Conservation (phyloP, 92 coral and sea anemone species). For the Meandrina meandrites region DNA sequence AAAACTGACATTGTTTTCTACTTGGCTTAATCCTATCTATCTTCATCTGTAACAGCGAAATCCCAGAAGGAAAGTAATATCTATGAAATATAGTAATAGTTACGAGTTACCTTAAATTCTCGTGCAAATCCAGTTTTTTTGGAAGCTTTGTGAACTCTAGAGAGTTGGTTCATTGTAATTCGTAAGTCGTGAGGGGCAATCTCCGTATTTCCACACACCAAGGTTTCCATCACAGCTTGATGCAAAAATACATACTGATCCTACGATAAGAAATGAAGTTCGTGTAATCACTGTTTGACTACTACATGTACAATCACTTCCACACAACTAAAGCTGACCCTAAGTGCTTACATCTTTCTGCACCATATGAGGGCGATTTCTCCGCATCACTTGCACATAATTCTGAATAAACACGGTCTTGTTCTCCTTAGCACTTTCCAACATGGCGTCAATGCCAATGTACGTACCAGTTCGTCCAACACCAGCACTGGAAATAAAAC, state of each 20-base stretch:
- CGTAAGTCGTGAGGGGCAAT: slow-evolving; percentile 42
- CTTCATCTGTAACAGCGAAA: too few species aligned
- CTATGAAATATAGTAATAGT: too few species aligned
- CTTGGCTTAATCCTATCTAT: too few species aligned
- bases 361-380: slow-evolving; percentile 55
- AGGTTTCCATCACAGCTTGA: slow-evolving; percentile 57
- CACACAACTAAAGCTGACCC: too few species aligned
- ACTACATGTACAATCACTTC: too few species aligned
- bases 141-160: slow-evolving; percentile 34
- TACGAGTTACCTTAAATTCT: slow-evolving; percentile 55
- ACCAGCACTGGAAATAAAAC: slow-evolving; percentile 65
- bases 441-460: slow-evolving; percentile 83
- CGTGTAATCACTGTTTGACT: too few species aligned
- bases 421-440: slow-evolving; percentile 56
- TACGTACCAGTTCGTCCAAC: slow-evolving; percentile 86
- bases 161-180: slow-evolving; percentile 40
- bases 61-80: too few species aligned
- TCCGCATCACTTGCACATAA: slow-evolving; percentile 53
- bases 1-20: too few species aligned
- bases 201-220: slow-evolving; percentile 68
- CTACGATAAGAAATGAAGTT: slow-evolving; percentile 13
- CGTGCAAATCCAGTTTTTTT: slow-evolving; percentile 55
- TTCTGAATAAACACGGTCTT: slow-evolving; percentile 52
- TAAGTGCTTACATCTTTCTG: slow-evolving; percentile 56
- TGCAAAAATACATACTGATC: slow-evolving; percentile 66